Conservation (phyloP, 2,888 invertebrate genomes). For the Pristionchus japonicus region DNA sequence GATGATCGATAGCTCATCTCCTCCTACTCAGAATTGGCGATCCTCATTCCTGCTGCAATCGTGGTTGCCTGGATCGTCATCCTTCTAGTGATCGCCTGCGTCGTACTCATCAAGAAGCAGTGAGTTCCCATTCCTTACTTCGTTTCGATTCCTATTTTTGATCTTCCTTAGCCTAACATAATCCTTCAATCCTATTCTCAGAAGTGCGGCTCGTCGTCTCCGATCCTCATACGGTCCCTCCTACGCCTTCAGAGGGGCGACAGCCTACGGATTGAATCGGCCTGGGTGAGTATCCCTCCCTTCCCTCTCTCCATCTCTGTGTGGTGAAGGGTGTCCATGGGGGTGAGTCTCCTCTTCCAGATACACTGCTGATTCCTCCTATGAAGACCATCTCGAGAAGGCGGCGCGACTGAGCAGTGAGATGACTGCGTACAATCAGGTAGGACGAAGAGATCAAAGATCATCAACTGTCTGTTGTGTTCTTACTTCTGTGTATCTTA, state of each 20-base stretch:
- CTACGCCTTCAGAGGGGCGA: conserved; percentile 19
- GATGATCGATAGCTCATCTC: not conserved
- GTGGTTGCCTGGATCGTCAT: conserved; percentile 73
- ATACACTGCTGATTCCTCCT: conserved; percentile 58
- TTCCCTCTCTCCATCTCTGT: not conserved
- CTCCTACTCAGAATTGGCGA: conserved; percentile 62
- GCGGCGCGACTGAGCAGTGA: conserved; percentile 66
- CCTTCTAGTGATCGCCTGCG: conserved; percentile 69
- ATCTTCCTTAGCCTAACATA: not conserved
- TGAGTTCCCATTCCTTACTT: too few relatives aligned
- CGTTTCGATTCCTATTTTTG: not conserved
- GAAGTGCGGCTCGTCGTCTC: conserved; percentile 22
- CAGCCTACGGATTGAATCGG: not conserved
- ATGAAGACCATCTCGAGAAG: conserved; percentile 74
- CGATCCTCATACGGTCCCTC: conserved; percentile 42
- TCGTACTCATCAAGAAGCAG: conserved; percentile 70
- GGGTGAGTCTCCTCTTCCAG: not conserved
- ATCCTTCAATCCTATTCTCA: not conserved
- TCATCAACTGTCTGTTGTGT: not conserved
- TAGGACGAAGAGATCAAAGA: conserved; percentile 12
- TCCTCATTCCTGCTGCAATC: conserved; percentile 72
- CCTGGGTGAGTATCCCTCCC: not conserved
- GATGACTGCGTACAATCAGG: conserved; percentile 55
- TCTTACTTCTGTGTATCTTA: too few relatives aligned
- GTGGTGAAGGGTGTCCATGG: not conserved